A percentile compares a stretch with the other conserved stretches of the same genome.
Conservation (phyloP, 2,797 vertebrate species). For the Pteropus rufus region DNA sequence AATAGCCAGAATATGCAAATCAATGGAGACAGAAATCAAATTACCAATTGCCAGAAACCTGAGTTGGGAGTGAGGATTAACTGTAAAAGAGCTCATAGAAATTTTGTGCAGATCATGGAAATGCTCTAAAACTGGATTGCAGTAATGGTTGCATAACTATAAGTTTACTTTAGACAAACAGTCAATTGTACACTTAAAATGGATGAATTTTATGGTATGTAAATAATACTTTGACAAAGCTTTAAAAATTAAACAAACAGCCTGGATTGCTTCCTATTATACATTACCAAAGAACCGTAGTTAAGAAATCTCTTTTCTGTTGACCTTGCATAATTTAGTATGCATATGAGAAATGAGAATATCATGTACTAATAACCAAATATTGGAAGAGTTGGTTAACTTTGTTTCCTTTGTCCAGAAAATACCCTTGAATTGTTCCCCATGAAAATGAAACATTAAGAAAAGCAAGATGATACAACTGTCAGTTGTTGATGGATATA, state of each 20-base stretch:
- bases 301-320: neutral
- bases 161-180: neutral
- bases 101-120: neutral
- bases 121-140: neutral
- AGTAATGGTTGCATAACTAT: neutral
- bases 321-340: neutral
- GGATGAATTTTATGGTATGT: neutral
- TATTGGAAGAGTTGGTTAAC: neutral
- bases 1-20: neutral
- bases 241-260: neutral
- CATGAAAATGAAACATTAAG: neutral
- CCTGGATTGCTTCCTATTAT: neutral
- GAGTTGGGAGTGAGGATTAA: neutral
- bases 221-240: neutral
- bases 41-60: neutral
- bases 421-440: neutral
- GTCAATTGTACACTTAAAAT: neutral
- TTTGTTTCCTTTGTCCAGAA: neutral
- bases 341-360: neutral
- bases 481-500: neutral
- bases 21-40: neutral
- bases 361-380: neutral
- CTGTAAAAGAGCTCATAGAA: neutral
- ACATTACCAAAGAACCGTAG: neutral
- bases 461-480: neutral